phyloP scores from a whole-genome alignment of 1,140 invertebrate species.

The Brachionus paranguensis region DNA sequence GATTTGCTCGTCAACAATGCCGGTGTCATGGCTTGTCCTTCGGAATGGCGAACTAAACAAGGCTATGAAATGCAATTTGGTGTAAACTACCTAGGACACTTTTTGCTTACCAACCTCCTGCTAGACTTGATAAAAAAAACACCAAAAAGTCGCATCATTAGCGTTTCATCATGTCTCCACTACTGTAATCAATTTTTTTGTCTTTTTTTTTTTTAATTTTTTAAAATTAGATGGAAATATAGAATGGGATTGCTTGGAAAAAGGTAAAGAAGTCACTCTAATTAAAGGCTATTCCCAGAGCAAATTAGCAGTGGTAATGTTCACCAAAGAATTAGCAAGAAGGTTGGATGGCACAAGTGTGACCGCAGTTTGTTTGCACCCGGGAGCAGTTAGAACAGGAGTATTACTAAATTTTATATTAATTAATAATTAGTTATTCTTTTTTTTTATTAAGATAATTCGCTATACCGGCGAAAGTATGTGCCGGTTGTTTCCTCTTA shows the following conservation, averaged over 20 bases:
- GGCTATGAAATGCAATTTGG: constrained; percentile 40
- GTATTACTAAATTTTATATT: constrained; percentile 55
- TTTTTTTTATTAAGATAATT: constrained; percentile 42
- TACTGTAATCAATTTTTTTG: background rate
- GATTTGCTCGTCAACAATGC: constrained; percentile 53
- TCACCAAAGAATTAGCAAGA: constrained; percentile 28
- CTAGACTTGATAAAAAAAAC: constrained; percentile 62
- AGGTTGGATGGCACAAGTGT: constrained; percentile 44
- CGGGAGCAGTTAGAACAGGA: constrained; percentile 49
- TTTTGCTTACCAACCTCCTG: constrained; percentile 70
- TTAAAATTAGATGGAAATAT: background rate
- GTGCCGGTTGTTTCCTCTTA: background rate
- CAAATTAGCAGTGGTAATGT: constrained; percentile 35
- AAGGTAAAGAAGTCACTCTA: constrained; percentile 44
- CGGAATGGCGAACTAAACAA: constrained; percentile 10
- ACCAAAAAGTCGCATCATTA: constrained; percentile 70
- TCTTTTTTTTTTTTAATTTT: background rate
- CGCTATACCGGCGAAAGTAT: constrained; percentile 35
- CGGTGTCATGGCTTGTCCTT: constrained; percentile 43
- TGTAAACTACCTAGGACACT: constrained; percentile 45
- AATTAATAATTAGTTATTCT: background rate
- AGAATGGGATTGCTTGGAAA: constrained; percentile 11
- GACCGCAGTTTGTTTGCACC: constrained; percentile 60
- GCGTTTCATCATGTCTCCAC: constrained; percentile 77
- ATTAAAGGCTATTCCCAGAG: constrained; percentile 45